Percentiles rank a stretch among this genome's conserved stretches.
phyloP scores from a whole-genome alignment of 2,888 invertebrate species.

The Microdon myrmicae region DNA sequence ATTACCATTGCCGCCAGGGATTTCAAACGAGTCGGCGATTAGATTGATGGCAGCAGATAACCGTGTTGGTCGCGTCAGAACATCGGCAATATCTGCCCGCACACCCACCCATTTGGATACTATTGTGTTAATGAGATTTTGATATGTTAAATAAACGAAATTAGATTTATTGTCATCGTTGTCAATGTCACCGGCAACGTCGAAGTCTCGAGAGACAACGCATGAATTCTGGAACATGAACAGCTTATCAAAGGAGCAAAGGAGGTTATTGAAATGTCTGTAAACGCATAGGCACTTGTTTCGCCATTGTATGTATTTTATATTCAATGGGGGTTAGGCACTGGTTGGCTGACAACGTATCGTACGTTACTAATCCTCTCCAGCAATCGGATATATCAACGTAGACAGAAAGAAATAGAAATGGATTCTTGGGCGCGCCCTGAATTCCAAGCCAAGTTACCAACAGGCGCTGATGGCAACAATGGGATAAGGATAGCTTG shows the following conservation, averaged over 20 bases:
- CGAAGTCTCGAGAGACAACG: conserved; percentile 14
- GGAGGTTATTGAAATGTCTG: background rate
- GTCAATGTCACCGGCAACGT: conserved; percentile 21
- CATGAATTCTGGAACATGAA: background rate
- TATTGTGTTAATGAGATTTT: conserved; percentile 36
- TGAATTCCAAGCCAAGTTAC: conserved; percentile 16
- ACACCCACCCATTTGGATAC: conserved; percentile 2
- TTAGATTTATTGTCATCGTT: conserved; percentile 38
- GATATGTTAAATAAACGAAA: conserved; percentile 49
- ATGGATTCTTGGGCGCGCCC: conserved; percentile 15
- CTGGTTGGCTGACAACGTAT: conserved; percentile 12
- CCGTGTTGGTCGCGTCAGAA: conserved; percentile 2
- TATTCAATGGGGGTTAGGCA: background rate
- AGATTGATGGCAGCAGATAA: conserved; percentile 39
- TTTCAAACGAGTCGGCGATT: conserved; percentile 29
- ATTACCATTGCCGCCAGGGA: background rate
- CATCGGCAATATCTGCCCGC: background rate
- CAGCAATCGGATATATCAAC: conserved; percentile 39
- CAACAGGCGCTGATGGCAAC: conserved; percentile 12
- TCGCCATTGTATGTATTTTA: background rate
- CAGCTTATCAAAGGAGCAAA: background rate
- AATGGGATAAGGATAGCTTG: conserved; percentile 17
- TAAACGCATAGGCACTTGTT: background rate
- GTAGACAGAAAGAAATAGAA: conserved; percentile 32
- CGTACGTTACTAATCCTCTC: conserved; percentile 27